A percentile compares a stretch with the other conserved stretches of the same genome.
Conservation (phyloP, 2,888 invertebrate genomes). For the Hirtodrosophila histrioides region DNA sequence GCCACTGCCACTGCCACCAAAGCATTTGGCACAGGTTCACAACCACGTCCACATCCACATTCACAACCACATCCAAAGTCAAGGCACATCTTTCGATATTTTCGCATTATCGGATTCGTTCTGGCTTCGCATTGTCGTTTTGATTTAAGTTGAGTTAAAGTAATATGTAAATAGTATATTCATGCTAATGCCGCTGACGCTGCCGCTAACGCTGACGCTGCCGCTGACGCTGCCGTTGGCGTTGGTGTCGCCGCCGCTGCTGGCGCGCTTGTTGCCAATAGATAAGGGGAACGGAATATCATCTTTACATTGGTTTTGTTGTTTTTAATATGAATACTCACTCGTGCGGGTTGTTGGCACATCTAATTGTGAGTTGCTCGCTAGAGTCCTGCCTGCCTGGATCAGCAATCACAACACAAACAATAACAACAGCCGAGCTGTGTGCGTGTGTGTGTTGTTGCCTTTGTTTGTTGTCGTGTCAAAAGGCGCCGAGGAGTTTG, state of each 20-base stretch:
- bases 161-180: slow-evolving; percentile 23
- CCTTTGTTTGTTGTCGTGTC: slow-evolving; percentile 44
- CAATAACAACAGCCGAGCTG: slow-evolving; percentile 9
- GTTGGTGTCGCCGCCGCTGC: not conserved
- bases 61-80: not conserved
- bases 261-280: slow-evolving; percentile 7
- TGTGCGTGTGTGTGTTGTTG: slow-evolving; percentile 10
- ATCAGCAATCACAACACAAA: slow-evolving; percentile 19
- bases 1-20: slow-evolving; percentile 6
- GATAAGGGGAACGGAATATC: slow-evolving; percentile 21
- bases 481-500: slow-evolving; percentile 28
- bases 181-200: slow-evolving; percentile 10
- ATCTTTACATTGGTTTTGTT: not conserved
- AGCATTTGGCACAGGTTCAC: slow-evolving; percentile 13
- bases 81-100: slow-evolving; percentile 11
- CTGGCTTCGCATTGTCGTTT: slow-evolving; percentile 8
- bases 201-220: not conserved
- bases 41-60: not conserved
- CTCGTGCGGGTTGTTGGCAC: slow-evolving; percentile 43
- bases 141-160: slow-evolving; percentile 11
- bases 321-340: slow-evolving; percentile 35
- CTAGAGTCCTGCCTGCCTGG: slow-evolving; percentile 1
- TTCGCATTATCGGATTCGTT: not conserved
- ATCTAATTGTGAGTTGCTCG: slow-evolving; percentile 25
- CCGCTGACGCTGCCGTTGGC: not conserved